Conservation (phyloP, 2,797 vertebrate species). For the Hyperoplus immaculatus region DNA sequence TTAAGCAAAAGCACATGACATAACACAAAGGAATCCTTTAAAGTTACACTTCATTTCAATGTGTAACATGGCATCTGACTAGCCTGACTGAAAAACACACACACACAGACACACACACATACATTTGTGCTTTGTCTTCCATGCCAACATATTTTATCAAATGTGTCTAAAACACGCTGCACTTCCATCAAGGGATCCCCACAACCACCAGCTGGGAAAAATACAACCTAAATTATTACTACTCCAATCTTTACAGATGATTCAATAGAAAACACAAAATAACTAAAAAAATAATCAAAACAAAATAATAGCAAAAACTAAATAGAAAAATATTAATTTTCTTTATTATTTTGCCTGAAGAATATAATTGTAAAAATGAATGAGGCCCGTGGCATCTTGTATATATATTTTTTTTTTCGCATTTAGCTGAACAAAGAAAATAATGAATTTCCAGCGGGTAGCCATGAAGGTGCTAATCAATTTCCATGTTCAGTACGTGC, state of each 20-base stretch:
- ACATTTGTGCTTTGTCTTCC: slow-evolving; percentile 3
- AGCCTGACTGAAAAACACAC: slow-evolving; percentile 18
- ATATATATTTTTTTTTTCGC: background rate
- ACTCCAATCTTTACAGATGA: background rate
- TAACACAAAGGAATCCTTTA: background rate
- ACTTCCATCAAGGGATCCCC: background rate
- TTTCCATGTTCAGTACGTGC: slow-evolving; percentile 20
- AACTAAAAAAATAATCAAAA: background rate
- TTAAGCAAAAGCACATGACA: background rate
- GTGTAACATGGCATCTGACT: slow-evolving; percentile 14
- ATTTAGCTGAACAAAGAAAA: slow-evolving; percentile 6
- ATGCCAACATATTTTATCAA: slow-evolving; percentile 9
- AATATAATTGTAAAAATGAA: background rate
- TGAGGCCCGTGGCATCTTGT: background rate
- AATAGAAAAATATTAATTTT: background rate
- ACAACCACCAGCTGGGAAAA: slow-evolving; percentile 8
- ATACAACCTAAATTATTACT: slow-evolving; percentile 7
- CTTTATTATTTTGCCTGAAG: background rate
- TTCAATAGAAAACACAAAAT: background rate
- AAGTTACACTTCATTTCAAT: background rate
- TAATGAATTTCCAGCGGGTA: slow-evolving; percentile 10
- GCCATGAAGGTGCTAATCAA: background rate
- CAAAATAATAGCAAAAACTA: background rate
- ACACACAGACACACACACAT: slow-evolving; percentile 5
- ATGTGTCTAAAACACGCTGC: slow-evolving; percentile 10